Conservation (phyloP, 2,113 vertebrate genomes). For the Brienomyrus longianalis region DNA sequence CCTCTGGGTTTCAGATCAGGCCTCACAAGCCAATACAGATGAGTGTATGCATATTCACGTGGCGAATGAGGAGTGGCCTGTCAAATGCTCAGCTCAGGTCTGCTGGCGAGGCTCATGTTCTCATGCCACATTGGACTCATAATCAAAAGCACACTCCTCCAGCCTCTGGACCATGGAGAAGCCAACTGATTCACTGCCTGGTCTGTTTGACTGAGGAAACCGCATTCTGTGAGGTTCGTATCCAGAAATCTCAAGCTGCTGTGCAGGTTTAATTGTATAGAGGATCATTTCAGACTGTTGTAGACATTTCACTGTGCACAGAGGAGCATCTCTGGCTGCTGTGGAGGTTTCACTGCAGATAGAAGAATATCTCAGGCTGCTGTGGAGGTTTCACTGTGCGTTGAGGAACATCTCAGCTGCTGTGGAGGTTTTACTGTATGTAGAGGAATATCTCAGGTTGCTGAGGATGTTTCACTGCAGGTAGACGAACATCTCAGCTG, state of each 20-base stretch:
- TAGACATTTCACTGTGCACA: neutral
- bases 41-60: neutral
- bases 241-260: neutral
- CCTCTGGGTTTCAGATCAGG: neutral
- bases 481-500: neutral
- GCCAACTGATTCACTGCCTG: no score
- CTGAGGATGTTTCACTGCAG: neutral
- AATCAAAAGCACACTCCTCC: neutral
- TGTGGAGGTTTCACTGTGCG: neutral
- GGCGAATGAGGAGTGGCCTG: neutral
- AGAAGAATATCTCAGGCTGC: neutral
- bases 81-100: neutral
- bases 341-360: neutral
- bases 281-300: neutral
- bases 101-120: neutral
- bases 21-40: constrained; percentile 3
- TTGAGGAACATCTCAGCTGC: neutral
- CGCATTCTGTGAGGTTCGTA: neutral
- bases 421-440: neutral
- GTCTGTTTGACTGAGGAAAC: neutral
- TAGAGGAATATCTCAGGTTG: neutral
- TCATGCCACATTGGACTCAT: neutral
- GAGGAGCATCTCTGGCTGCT: neutral
- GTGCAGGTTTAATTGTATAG: no score
- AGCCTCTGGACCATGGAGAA: neutral